A percentile compares a stretch with the other conserved stretches of the same genome.
phyloP scores from a whole-genome alignment of 2,797 vertebrate genomes.

The Adelosebastes latens region DNA sequence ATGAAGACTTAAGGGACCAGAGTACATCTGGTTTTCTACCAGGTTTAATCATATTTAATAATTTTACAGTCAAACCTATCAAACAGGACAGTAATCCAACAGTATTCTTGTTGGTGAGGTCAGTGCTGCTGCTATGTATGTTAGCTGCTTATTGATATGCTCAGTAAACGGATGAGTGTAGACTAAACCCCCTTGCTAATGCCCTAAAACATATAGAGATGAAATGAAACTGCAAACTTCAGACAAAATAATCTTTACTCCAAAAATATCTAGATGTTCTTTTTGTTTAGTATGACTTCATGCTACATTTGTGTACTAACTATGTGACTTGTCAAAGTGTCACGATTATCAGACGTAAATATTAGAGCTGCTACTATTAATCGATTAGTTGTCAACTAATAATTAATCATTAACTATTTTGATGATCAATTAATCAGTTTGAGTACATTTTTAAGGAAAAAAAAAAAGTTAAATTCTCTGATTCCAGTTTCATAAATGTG shows the following conservation, averaged over 20 bases:
- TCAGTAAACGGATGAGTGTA: not conserved
- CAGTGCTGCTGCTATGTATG: not conserved
- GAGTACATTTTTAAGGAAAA: no score
- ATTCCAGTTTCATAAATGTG: no score
- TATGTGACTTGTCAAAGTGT: not conserved
- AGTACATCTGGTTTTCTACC: not conserved
- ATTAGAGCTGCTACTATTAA: no score
- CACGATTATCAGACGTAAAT: not conserved
- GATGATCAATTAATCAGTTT: no score
- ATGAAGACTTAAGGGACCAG: not conserved
- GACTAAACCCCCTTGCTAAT: not conserved
- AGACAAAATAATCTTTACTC: not conserved
- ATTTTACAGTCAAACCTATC: not conserved
- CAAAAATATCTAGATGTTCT: not conserved
- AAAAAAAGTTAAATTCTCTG: no score
- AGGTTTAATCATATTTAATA: not conserved
- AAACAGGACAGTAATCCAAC: not conserved
- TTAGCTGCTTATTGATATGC: slow-evolving; percentile 29
- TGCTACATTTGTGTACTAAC: not conserved
- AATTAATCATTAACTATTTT: no score
- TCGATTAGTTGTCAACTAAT: no score
- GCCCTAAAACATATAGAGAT: not conserved
- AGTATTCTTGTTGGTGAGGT: not conserved
- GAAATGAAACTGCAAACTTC: not conserved
- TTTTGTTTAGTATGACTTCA: not conserved